Evolutionary conservation across 2,797 vertebrate species (phyloP), one percentile per base, ranked within the genome.

Genomic region (Typhlichthys subterraneus): DNA sequence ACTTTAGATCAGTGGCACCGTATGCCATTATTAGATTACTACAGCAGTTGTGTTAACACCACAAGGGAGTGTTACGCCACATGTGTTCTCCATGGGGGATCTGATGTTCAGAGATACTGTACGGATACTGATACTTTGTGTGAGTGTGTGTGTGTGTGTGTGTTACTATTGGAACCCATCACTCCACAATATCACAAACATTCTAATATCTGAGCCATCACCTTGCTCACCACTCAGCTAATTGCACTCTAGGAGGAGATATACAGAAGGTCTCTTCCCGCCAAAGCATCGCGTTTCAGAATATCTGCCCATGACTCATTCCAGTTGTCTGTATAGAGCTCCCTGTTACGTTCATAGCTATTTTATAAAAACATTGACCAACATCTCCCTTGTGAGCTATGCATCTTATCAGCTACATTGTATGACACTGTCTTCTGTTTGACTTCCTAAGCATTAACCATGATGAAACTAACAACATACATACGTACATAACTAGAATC

Each of bases 401-500:
- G 56, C 61, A 69, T 33, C 61, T 78, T 60, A 74, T 83, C 77
- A 71, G 73, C 68, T 57, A 56, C 79, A 65, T 23, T 63, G 69
- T 65, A n/a, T n/a, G 61, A 31, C 56, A 55, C 17, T 52, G 45
- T 17, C 58, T 56, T 70, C 52, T 58, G 55, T 63, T 65, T 33
- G 68, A 9, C 65, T 67, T 60, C 59, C 45, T 2, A 63, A 61
- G 65, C 63, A 76, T 62, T 68, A 80, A 82, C 70, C 10, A 56
- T 74, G 77, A 84, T 78, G 85, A 72, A 60, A 72, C 69, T 72
- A 75, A 79, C 64, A 77, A 60, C 77, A 63, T 85, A 29, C 23
- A 29, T 4, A 29, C 23, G 82, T 76, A 71, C 75, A 65, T 56
- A 58, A 54, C 73, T 61, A 66, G 66, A 80, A 83, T 70, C 70